Percentiles rank a stretch among this genome's conserved stretches.
Evolutionary conservation across 2,113 vertebrate species (phyloP).

Genomic region (Ibidorhyncha struthersii): DNA sequence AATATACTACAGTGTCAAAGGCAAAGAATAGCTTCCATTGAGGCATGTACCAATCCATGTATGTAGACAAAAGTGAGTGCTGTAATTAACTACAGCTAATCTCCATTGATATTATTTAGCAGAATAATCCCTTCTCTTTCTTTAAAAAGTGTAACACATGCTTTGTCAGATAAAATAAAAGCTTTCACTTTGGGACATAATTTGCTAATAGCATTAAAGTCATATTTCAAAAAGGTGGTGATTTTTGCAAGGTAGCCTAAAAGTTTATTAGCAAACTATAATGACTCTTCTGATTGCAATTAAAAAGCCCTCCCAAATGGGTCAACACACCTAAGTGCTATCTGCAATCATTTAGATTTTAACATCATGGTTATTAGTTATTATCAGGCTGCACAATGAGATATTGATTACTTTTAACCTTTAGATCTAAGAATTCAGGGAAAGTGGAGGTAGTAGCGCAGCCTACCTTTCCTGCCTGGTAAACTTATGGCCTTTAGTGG

Average conservation of each 20-base stretch:
- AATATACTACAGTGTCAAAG: neutral
- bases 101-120: neutral
- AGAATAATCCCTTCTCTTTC: neutral
- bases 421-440: conserved; percentile 76
- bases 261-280: conserved; percentile 76
- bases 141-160: neutral
- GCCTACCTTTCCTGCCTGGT: conserved; percentile 61
- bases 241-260: conserved; percentile 71
- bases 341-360: conserved; percentile 80
- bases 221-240: conserved; percentile 49
- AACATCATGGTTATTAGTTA: conserved; percentile 81
- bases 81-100: neutral
- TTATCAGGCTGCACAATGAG: conserved; percentile 80
- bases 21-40: neutral
- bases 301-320: conserved; percentile 69
- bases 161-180: conserved; percentile 19
- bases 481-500: conserved; percentile 69
- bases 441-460: conserved; percentile 69
- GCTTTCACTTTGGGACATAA: conserved; percentile 14
- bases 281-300: conserved; percentile 75
- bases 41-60: neutral
- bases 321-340: conserved; percentile 72
- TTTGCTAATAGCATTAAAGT: conserved; percentile 51
- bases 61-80: neutral
- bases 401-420: conserved; percentile 86